Base-by-base conservation (phyloP, 2,888 invertebrate genomes). In the Thymelicus acteon region DNA sequence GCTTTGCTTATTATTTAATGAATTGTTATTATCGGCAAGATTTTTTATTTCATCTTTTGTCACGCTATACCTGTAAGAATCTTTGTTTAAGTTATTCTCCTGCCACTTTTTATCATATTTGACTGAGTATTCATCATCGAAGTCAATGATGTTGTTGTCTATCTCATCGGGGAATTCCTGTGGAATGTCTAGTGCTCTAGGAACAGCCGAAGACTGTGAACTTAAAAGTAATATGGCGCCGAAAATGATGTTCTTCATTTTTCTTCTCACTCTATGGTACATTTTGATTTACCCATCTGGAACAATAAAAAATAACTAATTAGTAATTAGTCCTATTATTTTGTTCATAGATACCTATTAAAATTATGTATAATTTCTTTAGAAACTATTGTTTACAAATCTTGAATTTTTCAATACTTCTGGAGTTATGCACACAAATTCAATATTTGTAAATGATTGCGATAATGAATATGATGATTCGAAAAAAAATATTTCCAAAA, bases 61-160 rank as follows among this genome's bases (percentile, higher is more conserved):
- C 72, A 92, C 74, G 1, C 84, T 90, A 77, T 93, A 93, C 78
- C 81, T 90, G 78, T 88, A 84, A 39, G 87, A 81, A 73, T 92
- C 86, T 79, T 87, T 91, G 66, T 87, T 84, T 37, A 85, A 86
- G 61, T 88, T 83, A 57, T 81, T 82, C 2, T 75, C 69, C 49
- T 84, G 78, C 90, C 90, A 90, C 62, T 89, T 89, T 52, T 87
- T 89, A 61, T 89, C 85, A 60, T 87, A 88, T 74, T 89, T 92
- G 1, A 89, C 77, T 2, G 88, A 82, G 71, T 86, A 90, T 70
- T 90, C 89, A 74, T 91, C 90, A 54, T 92, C 92, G 13, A 93
- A 92, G 71, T 93, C 92, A 70, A 93, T 89, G 44, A 93, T 89
- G 65, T 88, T 91, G 57, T 91, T 92, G 60, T 92, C 90, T 57